phyloP scores from a whole-genome alignment of 2,113 vertebrate genomes.

The Hyperoodon ampullatus region DNA sequence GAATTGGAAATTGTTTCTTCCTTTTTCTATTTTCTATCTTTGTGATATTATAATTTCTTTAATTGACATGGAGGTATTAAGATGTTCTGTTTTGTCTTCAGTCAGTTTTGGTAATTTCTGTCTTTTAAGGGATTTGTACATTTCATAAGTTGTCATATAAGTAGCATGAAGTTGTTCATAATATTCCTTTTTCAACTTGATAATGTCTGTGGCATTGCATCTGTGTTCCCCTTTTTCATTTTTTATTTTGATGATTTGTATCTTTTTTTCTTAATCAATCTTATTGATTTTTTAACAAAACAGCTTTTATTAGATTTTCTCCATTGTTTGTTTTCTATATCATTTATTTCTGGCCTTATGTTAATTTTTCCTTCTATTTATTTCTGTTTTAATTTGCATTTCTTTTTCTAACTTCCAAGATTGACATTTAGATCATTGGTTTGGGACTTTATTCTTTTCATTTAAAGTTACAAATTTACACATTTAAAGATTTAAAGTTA shows the following conservation, averaged over 20 bases:
- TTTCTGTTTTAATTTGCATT: not conserved
- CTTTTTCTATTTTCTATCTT: not conserved
- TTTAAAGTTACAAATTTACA: not conserved
- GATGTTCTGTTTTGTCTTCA: not conserved
- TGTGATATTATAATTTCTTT: not conserved
- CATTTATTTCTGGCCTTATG: not conserved
- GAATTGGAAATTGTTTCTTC: not conserved
- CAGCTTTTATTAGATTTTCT: not conserved
- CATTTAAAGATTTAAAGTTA: not conserved
- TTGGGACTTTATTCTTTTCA: not conserved
- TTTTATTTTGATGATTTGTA: slow-evolving; percentile 22
- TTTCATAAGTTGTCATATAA: not conserved
- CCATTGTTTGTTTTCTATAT: not conserved
- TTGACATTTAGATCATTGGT: not conserved
- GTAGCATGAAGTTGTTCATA: not conserved
- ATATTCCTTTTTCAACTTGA: not conserved
- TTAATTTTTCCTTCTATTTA: slow-evolving; percentile 20
- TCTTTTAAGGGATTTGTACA: not conserved
- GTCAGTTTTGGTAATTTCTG: not conserved
- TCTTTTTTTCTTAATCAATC: not conserved
- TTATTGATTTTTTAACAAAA: not conserved
- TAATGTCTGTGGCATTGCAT: not conserved
- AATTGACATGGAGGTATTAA: not conserved
- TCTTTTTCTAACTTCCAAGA: not conserved
- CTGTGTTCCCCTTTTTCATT: not conserved